These are phyloP conservation scores for Nomada hirtipes DNA, from an alignment of 2,888 invertebrate genomes.

Conservation along the genomic window DNA sequence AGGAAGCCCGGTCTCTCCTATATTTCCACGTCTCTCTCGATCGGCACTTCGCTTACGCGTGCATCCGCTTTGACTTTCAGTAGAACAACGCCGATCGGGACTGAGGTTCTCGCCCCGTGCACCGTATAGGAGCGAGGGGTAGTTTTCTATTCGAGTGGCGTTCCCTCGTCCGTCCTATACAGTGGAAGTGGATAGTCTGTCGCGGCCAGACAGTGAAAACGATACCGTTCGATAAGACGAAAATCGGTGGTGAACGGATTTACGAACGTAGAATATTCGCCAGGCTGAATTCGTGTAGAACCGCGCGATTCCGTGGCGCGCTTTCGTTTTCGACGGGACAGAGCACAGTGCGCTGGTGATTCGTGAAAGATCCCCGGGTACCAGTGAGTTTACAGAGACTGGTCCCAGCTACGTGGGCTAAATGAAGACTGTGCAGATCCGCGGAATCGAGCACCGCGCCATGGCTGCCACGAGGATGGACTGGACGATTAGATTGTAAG, in stretches of 20 bases:
- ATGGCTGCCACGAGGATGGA: slow-evolving; percentile 64
- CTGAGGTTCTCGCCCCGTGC: background rate
- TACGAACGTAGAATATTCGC: background rate
- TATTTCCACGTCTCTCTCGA: background rate
- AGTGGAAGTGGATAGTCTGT: slow-evolving; percentile 57
- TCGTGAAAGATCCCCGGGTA: slow-evolving; percentile 61
- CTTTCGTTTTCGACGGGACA: slow-evolving; percentile 65
- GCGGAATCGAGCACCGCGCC: slow-evolving; percentile 40
- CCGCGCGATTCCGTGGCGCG: slow-evolving; percentile 7
- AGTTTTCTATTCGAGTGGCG: too few relatives aligned
- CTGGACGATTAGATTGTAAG: slow-evolving; percentile 71
- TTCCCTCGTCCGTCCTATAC: slow-evolving; percentile 16
- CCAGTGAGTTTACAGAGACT: slow-evolving; percentile 59
- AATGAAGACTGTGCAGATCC: slow-evolving; percentile 42
- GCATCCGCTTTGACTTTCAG: background rate
- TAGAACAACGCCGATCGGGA: slow-evolving; percentile 1
- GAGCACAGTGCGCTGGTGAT: slow-evolving; percentile 63
- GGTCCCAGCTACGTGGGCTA: slow-evolving; percentile 39
- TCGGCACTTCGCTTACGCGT: slow-evolving; percentile 1
- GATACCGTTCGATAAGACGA: slow-evolving; percentile 43
- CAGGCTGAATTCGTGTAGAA: too few relatives aligned
- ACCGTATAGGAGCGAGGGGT: background rate
- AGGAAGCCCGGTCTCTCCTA: slow-evolving; percentile 25
- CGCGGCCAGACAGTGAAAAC: slow-evolving; percentile 55
- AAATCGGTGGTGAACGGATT: slow-evolving; percentile 59